phyloP scores from a whole-genome alignment of 1,140 invertebrate species.

The Calycopis cecrops region DNA sequence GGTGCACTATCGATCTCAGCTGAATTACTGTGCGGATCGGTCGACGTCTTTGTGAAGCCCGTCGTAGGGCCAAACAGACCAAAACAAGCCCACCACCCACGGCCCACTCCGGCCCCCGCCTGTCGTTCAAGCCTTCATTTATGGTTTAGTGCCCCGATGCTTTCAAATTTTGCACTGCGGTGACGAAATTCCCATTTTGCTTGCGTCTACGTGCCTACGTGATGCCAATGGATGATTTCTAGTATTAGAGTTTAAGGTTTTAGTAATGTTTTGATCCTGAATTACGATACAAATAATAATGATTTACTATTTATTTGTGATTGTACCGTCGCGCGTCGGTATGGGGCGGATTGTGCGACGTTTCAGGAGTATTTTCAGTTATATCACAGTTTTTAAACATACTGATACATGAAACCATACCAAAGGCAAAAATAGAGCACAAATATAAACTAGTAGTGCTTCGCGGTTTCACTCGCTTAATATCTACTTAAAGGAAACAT shows the following conservation, averaged over 20 bases:
- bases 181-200: slow-evolving; percentile 36
- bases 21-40: slow-evolving; percentile 73
- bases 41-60: slow-evolving; percentile 67
- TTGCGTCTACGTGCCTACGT: slow-evolving; percentile 23
- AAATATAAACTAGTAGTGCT: no score
- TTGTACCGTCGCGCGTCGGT: no score
- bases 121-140: slow-evolving; percentile 60
- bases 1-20: slow-evolving; percentile 71
- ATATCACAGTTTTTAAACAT: no score
- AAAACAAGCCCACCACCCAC: slow-evolving; percentile 58
- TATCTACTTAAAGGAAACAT: no score
- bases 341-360: no score
- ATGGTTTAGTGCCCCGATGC: slow-evolving; percentile 53
- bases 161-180: slow-evolving; percentile 40
- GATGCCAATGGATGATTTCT: slow-evolving; percentile 6
- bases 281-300: no score
- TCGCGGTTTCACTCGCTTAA: no score
- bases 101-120: slow-evolving; percentile 33
- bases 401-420: no score
- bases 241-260: neutral
- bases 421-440: no score
- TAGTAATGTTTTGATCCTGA: no score
- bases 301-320: no score
- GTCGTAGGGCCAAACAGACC: slow-evolving; percentile 67
- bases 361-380: no score